phyloP scores from a whole-genome alignment of 2,113 vertebrate species.

The Arvicanthis niloticus region DNA sequence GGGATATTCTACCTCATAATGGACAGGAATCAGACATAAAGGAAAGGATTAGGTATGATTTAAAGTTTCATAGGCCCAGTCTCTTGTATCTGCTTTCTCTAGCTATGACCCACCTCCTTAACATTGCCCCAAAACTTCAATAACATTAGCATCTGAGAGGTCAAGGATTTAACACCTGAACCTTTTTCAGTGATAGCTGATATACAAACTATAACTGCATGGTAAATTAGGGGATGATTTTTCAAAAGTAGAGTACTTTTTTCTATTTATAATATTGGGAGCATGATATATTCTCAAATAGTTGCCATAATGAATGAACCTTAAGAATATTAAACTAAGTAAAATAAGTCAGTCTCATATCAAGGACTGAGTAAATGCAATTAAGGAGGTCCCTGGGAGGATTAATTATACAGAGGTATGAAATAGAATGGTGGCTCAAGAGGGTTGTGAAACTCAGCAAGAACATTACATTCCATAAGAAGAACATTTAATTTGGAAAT shows the following conservation, averaged over 20 bases:
- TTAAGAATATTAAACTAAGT: not conserved
- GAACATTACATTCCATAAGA: not conserved
- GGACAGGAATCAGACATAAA: not conserved
- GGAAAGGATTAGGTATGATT: not conserved
- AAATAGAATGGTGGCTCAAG: not conserved
- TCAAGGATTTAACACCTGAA: not conserved
- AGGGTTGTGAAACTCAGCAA: not conserved
- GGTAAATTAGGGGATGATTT: not conserved
- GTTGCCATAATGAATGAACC: not conserved
- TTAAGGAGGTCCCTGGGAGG: not conserved
- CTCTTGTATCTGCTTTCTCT: not conserved
- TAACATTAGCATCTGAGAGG: not conserved
- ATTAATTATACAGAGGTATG: not conserved
- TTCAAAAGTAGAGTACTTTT: not conserved
- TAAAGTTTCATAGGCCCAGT: not conserved
- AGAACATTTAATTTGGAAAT: not conserved
- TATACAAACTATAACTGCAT: not conserved
- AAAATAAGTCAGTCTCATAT: not conserved
- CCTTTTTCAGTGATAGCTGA: not conserved
- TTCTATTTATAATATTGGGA: not conserved
- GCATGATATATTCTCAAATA: not conserved
- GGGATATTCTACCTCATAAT: not conserved
- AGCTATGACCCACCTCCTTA: not conserved
- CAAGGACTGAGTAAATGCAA: not conserved
- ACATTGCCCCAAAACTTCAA: not conserved